Percentiles rank a stretch among this genome's conserved stretches.
Conservation (phyloP, 23 tunicate species). For the Oikopleura albicans region DNA sequence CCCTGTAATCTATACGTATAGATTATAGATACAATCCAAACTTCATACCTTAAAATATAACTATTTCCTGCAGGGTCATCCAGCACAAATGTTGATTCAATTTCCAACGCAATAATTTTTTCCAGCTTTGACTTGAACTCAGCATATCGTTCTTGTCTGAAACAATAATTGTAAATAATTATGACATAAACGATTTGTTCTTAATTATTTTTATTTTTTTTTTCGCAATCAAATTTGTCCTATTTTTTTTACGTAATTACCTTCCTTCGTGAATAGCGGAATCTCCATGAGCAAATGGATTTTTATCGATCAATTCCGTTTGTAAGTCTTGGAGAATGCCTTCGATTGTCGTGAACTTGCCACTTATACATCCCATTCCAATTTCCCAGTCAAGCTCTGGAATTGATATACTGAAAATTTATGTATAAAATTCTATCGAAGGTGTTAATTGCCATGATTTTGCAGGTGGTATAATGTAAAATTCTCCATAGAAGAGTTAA, state of each 20-base stretch:
- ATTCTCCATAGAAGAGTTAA: too few species aligned
- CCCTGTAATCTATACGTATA: not conserved
- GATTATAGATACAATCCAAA: not conserved
- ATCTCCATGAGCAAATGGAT: slow-evolving; percentile 68
- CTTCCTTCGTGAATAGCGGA: slow-evolving; percentile 17
- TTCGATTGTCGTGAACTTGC: slow-evolving; percentile 89
- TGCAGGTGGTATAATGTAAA: too few species aligned
- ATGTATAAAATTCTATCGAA: too few species aligned
- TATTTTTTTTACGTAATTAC: too few species aligned
- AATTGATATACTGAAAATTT: slow-evolving; percentile 27
- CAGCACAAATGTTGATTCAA: not conserved
- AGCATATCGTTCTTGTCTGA: not conserved
- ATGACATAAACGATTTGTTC: too few species aligned
- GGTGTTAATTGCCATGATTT: too few species aligned
- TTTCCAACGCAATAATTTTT: not conserved
- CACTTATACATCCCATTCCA: slow-evolving; percentile 43
- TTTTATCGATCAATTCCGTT: slow-evolving; percentile 26
- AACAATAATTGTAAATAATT: too few species aligned
- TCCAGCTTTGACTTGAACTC: not conserved
- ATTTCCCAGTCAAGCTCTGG: slow-evolving; percentile 57
- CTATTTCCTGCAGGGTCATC: slow-evolving; percentile 68
- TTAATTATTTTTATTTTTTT: slow-evolving; percentile 19
- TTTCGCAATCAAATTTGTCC: slow-evolving; percentile 22
- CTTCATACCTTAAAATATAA: slow-evolving; percentile 25
- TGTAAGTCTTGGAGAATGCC: slow-evolving; percentile 48